Evolutionary conservation across 2,888 invertebrate species (phyloP), one percentile per base, ranked within the genome.

Genomic region (Chrysotoxum bicinctum): DNA sequence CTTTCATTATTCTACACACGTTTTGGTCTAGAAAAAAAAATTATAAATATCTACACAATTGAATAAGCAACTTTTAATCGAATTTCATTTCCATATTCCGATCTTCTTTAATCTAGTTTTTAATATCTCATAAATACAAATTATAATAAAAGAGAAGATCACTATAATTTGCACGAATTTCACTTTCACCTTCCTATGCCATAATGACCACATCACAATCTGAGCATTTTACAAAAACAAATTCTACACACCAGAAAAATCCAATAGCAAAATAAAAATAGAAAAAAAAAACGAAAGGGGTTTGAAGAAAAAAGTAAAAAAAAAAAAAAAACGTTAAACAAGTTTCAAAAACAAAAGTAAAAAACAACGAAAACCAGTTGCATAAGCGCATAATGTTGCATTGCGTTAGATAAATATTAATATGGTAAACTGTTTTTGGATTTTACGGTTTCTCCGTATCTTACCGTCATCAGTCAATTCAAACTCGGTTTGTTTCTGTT

Each of bases 401-500:
- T 68, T 76, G 50, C n/a, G 66, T 43, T 19, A 14, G 26, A 60
- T 68, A 52, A 58, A 58, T 69, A 79, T 56, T 45, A 35, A 70
- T 70, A 40, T 30, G 16, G 0, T 26, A n/a, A 54, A 35, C 19
- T 35, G 19, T 37, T 56, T 2, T 19, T 3, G 7, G 50, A 12
- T 37, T 32, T 32, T 35, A 21, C 12, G 88, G 26, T 62, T 62
- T 62, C 32, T 35, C 6, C 3, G 50, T 10, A 30, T 16, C 90
- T 90, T 88, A 92, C 92, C 91, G 90, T 91, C 92, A 91, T 91
- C 92, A 73, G 91, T 89, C 72, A 92, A 89, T 83, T 91, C 91
- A 82, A 92, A 90, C 88, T 92, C 91, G 76, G 92, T 90, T 87
- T 90, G 90, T 87, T 91, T 90, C 73, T 90, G 88, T 86, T 91